Base-by-base conservation (phyloP, 1,140 invertebrate genomes). In the Drosophila watanabei region DNA sequence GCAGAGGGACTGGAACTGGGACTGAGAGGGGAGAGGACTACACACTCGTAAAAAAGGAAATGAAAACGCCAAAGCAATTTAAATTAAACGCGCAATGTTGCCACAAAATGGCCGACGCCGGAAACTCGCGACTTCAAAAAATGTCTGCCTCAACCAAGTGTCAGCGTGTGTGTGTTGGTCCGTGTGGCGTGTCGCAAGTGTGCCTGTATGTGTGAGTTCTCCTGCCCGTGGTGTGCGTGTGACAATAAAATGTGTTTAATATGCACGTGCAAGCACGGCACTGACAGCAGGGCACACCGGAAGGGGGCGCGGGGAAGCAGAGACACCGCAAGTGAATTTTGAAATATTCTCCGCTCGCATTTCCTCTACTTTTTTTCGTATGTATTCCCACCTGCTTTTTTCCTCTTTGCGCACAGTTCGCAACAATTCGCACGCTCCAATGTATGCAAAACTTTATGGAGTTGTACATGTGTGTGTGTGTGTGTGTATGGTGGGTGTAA, bases 211-310 rank as follows among this genome's bases (percentile, higher is more conserved):
- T 70, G 57, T 61, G 57, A 54, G 37, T 64, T 72, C 20, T 49
- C 68, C 48, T 58, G 54, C 18, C 20, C 60, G 58, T 77, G 66
- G 58, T 77, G 63, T 76, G 76, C 75, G 84, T 69, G 59, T 66
- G 80, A 87, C 70, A 75, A 79, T 87, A 79, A 82, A 87, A 85
- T 78, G 82, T 85, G 66, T 86, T 84, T 84, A 85, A 84, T 85
- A 84, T 84, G 82, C 82, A 84, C 82, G 82, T 85, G 82, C 54
- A 84, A 70, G 82, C 63, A 78, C 64, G 70, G 37, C 68, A 43
- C 46, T 61, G 69, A 43, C 72, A 63, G 24, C 39, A 32, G 60
- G 39, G 57, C 51, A 49, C 24, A 37, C 33, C 16, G 33, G 46
- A 18, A 14, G 5, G 5, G 16, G 16, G 24, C n/a, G 2, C 14